Conservation (phyloP, 2,797 vertebrate species). For the Dicrostonyx torquatus region DNA sequence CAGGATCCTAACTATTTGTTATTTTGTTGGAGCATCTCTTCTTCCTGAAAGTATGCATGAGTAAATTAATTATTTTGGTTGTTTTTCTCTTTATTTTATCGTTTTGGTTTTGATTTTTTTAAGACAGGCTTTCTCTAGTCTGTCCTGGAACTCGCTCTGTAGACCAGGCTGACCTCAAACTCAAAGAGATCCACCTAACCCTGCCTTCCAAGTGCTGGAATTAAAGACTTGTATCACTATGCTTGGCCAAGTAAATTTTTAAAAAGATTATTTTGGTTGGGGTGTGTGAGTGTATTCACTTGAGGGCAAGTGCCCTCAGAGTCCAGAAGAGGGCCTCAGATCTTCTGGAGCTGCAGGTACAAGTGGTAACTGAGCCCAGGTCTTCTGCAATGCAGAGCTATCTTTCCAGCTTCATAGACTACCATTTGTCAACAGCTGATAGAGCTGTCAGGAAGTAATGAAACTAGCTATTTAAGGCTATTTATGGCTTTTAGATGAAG, state of each 20-base stretch:
- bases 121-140: not conserved
- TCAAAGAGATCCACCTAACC: not conserved
- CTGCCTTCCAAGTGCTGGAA: not conserved
- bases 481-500: conserved; percentile 1
- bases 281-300: not conserved
- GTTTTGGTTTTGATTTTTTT: not conserved
- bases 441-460: not conserved
- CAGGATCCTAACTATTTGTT: conserved; percentile 26
- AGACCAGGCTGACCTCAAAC: not conserved
- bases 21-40: conserved; percentile 47
- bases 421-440: conserved; percentile 16
- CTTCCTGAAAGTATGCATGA: not conserved
- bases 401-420: not conserved
- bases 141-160: not conserved
- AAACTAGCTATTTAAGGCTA: not conserved
- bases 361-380: not conserved
- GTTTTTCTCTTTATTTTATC: not conserved
- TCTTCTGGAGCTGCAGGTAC: not conserved
- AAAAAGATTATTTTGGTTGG: not conserved
- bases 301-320: not conserved
- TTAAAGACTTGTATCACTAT: not conserved
- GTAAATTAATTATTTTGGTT: not conserved
- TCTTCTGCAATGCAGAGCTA: not conserved
- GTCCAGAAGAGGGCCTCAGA: not conserved
- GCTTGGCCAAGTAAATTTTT: not conserved